Evolutionary conservation across 2,797 vertebrate species (phyloP).

Genomic region (Sebastes hubbsi): DNA sequence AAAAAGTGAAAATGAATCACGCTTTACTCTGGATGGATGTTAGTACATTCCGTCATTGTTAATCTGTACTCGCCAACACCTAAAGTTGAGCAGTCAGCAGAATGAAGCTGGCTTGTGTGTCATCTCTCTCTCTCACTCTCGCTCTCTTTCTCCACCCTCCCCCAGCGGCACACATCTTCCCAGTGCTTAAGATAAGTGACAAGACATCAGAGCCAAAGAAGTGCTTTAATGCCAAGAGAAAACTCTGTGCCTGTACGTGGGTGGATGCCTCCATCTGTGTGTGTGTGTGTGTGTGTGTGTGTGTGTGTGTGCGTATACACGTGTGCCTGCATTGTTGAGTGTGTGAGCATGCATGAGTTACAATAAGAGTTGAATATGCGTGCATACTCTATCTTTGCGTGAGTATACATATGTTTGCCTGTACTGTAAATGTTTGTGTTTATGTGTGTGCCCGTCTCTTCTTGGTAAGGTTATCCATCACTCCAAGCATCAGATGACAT

Average conservation of each 20-base stretch:
- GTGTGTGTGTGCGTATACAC: neutral
- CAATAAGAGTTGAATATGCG: conserved; percentile 10
- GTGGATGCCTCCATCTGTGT: conserved; percentile 44
- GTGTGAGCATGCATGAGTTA: neutral
- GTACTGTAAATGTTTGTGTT: conserved; percentile 32
- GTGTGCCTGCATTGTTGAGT: too few relatives aligned
- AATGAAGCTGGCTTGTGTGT: conserved; percentile 68
- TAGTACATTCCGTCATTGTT: conserved; percentile 70
- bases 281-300: neutral
- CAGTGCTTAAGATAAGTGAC: conserved; percentile 82
- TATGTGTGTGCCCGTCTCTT: conserved; percentile 6
- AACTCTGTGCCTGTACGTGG: conserved; percentile 56
- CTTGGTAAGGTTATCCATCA: conserved; percentile 74
- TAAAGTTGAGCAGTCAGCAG: conserved; percentile 80
- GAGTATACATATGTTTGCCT: neutral
- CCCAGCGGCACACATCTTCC: conserved; percentile 67
- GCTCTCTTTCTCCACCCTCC: conserved; percentile 33
- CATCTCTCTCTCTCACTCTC: conserved; percentile 24
- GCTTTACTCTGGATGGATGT: conserved; percentile 60
- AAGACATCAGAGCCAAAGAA: conserved; percentile 78
- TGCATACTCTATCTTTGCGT: neutral
- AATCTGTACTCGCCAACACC: conserved; percentile 69
- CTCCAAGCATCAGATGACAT: conserved; percentile 73
- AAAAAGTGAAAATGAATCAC: conserved; percentile 60
- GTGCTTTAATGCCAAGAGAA: conserved; percentile 72